Evolutionary conservation across 1,140 invertebrate genomes (phyloP), one percentile per base, ranked within the genome.

Genomic region (Sitophilus oryzae): DNA sequence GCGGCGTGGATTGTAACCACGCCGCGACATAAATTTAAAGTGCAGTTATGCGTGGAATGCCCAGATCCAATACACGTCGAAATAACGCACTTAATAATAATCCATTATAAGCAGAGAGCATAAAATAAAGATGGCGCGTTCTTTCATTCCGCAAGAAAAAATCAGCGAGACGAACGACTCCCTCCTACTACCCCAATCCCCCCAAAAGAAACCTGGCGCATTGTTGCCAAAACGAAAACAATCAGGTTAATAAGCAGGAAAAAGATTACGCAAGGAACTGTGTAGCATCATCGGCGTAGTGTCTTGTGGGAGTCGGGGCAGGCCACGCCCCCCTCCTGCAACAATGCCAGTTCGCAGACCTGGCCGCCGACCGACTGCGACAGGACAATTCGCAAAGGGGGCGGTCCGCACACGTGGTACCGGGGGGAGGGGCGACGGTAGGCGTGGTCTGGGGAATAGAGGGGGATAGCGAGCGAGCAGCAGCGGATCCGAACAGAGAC

Each of bases 361-460:
- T 54, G 43, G 50, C 49, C 41, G 9, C 30, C 34, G 55, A 37
- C 41, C 41, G 42, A 41, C 52, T 48, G 42, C 52, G 36, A 52
- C 46, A 46, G 22, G 42, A 66, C 61, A 69, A 67, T 67, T 65
- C 56, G 66, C 66, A 59, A 61, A 61, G 57, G 58, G 60, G 68
- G 68, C 65, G 68, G 62, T 61, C 58, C 62, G 61, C 52, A 63
- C 64, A 68, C 65, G 68, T 68, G 66, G 55, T 57, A 36, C 42
- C 41, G 35, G 18, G 34, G 49, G 55, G 55, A 50, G 54, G 54
- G 34, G 18, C 55, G 36, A 19, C 22, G 55, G 55, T 48, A 48
- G 47, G 23, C 41, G 3, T 10, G 36, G 9, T 16, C n/a, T 35
- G 5, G 19, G 60, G 54, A 25, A 51, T 56, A 40, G 59, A 58